phyloP scores from a whole-genome alignment of 2,888 invertebrate species.

The Ctenicera cuprea region DNA sequence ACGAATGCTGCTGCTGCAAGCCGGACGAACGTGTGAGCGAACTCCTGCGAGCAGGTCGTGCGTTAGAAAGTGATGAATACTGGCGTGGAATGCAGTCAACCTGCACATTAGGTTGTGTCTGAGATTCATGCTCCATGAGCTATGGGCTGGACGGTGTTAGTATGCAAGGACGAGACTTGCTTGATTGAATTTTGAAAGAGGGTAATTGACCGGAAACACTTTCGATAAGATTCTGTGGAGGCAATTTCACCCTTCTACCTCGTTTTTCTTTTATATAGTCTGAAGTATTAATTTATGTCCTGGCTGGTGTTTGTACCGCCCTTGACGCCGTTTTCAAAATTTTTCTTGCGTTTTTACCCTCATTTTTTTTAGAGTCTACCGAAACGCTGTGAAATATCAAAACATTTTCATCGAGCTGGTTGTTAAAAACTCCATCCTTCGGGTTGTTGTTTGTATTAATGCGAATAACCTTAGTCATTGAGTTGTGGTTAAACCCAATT shows the following conservation, averaged over 20 bases:
- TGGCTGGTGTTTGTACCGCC: neutral
- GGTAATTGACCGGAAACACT: constrained; percentile 19
- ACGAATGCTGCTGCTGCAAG: constrained; percentile 48
- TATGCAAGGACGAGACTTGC: constrained; percentile 19
- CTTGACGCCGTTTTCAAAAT: too few species aligned
- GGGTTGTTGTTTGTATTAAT: too few species aligned
- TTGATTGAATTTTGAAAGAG: constrained; percentile 8
- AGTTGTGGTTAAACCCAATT: too few species aligned
- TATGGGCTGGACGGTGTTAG: constrained; percentile 54
- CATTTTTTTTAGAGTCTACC: too few species aligned
- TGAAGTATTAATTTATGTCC: neutral
- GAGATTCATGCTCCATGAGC: constrained; percentile 56
- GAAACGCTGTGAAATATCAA: too few species aligned
- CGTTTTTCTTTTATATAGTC: neutral
- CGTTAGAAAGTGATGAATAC: constrained; percentile 57
- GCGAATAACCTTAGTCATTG: too few species aligned
- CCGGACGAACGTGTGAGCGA: constrained; percentile 44
- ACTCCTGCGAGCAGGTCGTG: constrained; percentile 47
- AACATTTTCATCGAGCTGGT: too few species aligned
- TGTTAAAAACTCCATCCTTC: too few species aligned
- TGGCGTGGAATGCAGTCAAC: constrained; percentile 59
- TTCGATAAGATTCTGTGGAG: neutral
- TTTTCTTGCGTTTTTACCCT: too few species aligned
- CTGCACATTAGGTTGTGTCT: constrained; percentile 57
- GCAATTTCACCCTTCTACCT: neutral